These are phyloP conservation scores for Cryptoprocta ferox DNA, from an alignment of 2,797 vertebrate genomes.

Conservation along the genomic window DNA sequence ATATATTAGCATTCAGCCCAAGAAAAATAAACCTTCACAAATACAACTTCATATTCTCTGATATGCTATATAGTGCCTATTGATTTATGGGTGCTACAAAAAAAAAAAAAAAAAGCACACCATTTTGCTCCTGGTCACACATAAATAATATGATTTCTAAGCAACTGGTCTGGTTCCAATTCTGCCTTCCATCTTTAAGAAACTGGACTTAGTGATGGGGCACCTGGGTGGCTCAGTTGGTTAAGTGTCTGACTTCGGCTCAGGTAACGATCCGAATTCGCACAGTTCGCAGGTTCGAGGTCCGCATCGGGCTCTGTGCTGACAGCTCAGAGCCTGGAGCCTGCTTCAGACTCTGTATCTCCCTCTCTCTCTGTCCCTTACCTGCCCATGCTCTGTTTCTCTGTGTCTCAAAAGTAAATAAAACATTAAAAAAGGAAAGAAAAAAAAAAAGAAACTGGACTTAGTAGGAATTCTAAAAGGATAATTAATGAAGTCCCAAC, in stretches of 20 bases:
- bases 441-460: neutral
- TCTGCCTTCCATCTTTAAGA: neutral
- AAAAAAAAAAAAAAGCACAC: neutral
- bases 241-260: too few relatives aligned
- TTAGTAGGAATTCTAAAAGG: neutral
- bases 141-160: neutral
- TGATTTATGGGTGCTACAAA: neutral
- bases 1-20: neutral
- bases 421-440: too few relatives aligned
- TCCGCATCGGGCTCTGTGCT: too few relatives aligned
- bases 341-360: too few relatives aligned
- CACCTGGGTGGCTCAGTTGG: too few relatives aligned
- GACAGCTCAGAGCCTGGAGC: too few relatives aligned
- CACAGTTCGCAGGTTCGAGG: too few relatives aligned
- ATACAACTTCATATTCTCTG: neutral
- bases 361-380: too few relatives aligned
- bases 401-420: too few relatives aligned
- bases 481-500: neutral
- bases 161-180: neutral
- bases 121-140: neutral
- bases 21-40: conserved; percentile 38
- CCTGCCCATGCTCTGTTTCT: too few relatives aligned
- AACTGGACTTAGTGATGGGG: neutral
- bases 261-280: too few relatives aligned
- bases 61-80: neutral